These are phyloP conservation scores for Chaetorhynchus papuensis DNA, from an alignment of 2,113 vertebrate species.

Conservation along the genomic window DNA sequence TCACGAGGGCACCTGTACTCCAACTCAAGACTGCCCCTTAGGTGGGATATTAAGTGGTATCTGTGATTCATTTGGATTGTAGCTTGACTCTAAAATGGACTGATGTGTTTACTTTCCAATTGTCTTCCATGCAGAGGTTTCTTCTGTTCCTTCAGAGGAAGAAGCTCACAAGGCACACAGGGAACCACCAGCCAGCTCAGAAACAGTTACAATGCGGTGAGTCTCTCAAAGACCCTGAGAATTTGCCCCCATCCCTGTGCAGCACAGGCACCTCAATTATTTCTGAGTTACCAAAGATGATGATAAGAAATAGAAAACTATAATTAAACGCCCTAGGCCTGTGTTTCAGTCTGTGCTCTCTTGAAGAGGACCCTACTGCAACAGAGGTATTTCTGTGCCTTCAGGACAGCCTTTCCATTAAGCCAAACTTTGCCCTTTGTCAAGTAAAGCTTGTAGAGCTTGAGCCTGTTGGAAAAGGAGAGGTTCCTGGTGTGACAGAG, in stretches of 20 bases:
- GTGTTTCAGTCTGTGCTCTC: not conserved
- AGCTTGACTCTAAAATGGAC: not conserved
- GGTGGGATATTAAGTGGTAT: not conserved
- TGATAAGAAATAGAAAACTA: not conserved
- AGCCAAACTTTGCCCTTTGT: not conserved
- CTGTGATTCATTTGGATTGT: not conserved
- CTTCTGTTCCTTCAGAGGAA: slow-evolving; percentile 21
- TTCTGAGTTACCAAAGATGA: not conserved
- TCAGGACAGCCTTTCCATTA: not conserved
- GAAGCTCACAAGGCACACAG: slow-evolving; percentile 13
- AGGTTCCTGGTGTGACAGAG: not conserved
- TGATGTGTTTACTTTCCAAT: not conserved
- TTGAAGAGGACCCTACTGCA: not conserved
- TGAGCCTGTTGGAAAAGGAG: not conserved
- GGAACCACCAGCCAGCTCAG: not conserved
- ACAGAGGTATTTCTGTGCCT: not conserved
- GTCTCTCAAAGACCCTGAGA: not conserved
- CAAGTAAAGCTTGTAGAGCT: not conserved
- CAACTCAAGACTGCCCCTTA: not conserved
- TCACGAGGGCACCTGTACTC: not conserved
- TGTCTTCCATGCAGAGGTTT: slow-evolving; percentile 2
- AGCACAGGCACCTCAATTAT: not conserved
- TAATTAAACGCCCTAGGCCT: not conserved
- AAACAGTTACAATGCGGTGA: slow-evolving; percentile 45
- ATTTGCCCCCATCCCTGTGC: not conserved